Percentiles rank a stretch among this genome's conserved stretches.
phyloP scores from a whole-genome alignment of 1,140 invertebrate genomes.

The Tribolium castaneum region DNA sequence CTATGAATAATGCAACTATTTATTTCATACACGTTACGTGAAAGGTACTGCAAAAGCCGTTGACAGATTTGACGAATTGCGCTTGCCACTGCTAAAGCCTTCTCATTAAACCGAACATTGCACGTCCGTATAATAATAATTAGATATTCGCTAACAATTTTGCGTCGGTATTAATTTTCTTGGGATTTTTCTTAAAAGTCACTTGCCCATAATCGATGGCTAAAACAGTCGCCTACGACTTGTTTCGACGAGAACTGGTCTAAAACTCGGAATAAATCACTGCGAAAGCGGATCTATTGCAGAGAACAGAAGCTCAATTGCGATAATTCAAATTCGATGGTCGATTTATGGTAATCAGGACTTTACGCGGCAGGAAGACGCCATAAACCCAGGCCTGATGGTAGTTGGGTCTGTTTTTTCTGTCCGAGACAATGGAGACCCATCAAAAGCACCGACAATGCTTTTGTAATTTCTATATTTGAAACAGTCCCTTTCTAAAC shows the following conservation, averaged over 20 bases:
- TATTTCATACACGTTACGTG: slow-evolving; percentile 22
- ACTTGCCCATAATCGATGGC: slow-evolving; percentile 9
- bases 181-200: slow-evolving; percentile 15
- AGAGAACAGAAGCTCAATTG: background rate
- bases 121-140: slow-evolving; percentile 8
- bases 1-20: slow-evolving; percentile 31
- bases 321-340: background rate
- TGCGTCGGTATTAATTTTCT: slow-evolving; percentile 5
- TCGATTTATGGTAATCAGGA: slow-evolving; percentile 7
- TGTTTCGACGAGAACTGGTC: background rate
- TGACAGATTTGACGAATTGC: slow-evolving; percentile 32
- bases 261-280: background rate
- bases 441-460: background rate
- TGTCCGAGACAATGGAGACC: background rate
- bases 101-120: slow-evolving; percentile 11
- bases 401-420: background rate
- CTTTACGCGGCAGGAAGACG: slow-evolving; percentile 5
- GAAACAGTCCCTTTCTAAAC: background rate
- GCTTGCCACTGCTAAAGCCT: slow-evolving; percentile 24
- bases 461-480: slow-evolving; percentile 15
- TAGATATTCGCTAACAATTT: slow-evolving; percentile 15
- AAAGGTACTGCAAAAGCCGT: slow-evolving; percentile 12
- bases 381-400: background rate
- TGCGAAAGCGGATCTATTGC: too few species aligned
- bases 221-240: background rate